These are phyloP conservation scores for Lumbricus terrestris DNA, from an alignment of 2,888 invertebrate species.

Conservation along the genomic window DNA sequence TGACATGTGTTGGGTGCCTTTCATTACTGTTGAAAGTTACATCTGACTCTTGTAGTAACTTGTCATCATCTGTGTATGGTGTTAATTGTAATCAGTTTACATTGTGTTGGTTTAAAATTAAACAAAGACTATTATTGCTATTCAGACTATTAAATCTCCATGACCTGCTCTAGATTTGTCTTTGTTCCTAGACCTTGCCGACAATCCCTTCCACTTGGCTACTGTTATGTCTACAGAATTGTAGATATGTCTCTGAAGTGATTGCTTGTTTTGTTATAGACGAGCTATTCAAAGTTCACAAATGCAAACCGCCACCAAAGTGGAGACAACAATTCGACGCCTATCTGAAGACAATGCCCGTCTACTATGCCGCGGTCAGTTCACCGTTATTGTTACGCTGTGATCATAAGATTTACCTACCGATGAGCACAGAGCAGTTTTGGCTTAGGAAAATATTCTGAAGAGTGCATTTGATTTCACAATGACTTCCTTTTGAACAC, in stretches of 20 bases:
- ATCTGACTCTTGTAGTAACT: no score
- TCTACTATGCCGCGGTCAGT: conserved; percentile 72
- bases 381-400: neutral
- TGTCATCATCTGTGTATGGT: no score
- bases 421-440: neutral
- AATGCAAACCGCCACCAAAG: conserved; percentile 84
- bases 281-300: conserved; percentile 87
- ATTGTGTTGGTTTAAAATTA: no score
- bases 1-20: no score
- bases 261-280: conserved; percentile 62
- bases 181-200: neutral
- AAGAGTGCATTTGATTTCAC: neutral
- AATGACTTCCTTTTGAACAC: neutral
- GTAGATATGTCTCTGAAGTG: neutral
- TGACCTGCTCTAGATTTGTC: neutral
- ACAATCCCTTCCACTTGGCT: no score
- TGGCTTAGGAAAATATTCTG: neutral
- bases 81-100: no score
- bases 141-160: neutral
- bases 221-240: neutral
- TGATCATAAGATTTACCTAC: neutral
- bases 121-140: no score
- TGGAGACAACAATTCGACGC: conserved; percentile 90
- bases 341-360: conserved; percentile 93
- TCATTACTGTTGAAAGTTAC: no score